Conservation (phyloP, 2,797 vertebrate species). For the Falco peregrinus region DNA sequence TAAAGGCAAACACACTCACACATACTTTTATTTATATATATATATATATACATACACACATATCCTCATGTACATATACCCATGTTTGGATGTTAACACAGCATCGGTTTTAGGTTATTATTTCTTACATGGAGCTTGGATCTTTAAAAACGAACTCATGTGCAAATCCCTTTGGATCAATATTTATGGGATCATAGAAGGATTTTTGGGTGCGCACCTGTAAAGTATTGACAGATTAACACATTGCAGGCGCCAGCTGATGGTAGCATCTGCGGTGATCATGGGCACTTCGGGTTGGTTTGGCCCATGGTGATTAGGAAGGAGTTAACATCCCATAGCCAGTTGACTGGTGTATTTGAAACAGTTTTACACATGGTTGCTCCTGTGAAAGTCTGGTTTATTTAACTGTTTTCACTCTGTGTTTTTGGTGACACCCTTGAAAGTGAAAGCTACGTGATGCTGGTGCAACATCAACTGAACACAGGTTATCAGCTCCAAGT, state of each 20-base stretch:
- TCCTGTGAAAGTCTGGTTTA: not conserved
- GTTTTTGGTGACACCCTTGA: not conserved
- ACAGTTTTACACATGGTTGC: not conserved
- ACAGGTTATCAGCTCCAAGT: not conserved
- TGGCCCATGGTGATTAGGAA: not conserved
- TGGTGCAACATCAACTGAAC: not conserved
- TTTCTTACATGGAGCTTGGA: not conserved
- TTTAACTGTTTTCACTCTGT: not conserved
- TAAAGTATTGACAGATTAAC: not conserved
- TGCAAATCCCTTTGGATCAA: not conserved
- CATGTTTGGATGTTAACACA: not conserved
- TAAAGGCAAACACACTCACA: not conserved
- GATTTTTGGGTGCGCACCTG: rapidly evolving
- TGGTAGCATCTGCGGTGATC: not conserved
- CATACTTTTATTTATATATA: no score
- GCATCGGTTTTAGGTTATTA: not conserved
- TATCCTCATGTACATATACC: no score
- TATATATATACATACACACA: rapidly evolving
- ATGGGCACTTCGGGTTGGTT: rapidly evolving
- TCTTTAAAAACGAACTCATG: not conserved
- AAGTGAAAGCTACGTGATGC: rapidly evolving
- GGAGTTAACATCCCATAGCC: not conserved
- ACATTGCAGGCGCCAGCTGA: not conserved
- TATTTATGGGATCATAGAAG: not conserved
- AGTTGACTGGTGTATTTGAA: not conserved